phyloP scores from a whole-genome alignment of 2,797 vertebrate genomes.

The Notamacropus eugenii region DNA sequence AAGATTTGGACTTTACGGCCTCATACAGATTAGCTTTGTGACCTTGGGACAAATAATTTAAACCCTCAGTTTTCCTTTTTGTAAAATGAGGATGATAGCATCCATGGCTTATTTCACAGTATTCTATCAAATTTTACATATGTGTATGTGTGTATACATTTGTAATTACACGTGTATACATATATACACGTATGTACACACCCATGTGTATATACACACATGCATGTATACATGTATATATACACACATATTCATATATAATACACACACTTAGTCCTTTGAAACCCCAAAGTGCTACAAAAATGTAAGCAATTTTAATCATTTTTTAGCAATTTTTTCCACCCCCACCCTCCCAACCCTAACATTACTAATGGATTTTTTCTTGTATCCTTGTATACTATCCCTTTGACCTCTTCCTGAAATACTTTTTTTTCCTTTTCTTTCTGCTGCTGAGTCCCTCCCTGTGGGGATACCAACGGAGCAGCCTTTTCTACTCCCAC shows the following conservation, averaged over 20 bases:
- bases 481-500: neutral
- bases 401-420: neutral
- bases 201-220: no score
- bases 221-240: no score
- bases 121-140: neutral
- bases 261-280: neutral
- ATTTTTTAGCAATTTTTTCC: neutral
- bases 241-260: no score
- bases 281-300: neutral
- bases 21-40: neutral
- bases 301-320: neutral
- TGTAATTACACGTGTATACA: no score
- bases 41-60: neutral
- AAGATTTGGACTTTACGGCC: neutral
- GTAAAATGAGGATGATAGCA: neutral
- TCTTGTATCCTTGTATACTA: neutral
- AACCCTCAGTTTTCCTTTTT: neutral
- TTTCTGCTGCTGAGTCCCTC: neutral
- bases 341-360: neutral
- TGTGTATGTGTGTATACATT: no score
- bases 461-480: neutral
- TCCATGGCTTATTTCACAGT: neutral
- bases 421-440: neutral
- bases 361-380: neutral
- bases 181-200: no score